Evolutionary conservation across 2,113 vertebrate genomes (phyloP).

Genomic region (Megalops atlanticus): DNA sequence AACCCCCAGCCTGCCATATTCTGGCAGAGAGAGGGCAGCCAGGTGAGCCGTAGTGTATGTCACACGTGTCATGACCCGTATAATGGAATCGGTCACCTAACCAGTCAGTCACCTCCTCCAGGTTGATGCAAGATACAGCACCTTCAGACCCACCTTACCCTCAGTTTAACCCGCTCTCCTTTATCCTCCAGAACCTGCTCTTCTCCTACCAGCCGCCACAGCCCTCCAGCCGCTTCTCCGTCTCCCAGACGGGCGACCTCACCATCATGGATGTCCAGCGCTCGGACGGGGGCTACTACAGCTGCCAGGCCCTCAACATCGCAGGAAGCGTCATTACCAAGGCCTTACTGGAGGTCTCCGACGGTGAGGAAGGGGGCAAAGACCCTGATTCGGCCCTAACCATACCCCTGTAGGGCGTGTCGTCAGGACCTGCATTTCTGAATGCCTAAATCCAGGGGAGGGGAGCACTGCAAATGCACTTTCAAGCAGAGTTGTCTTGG

Average conservation of each 20-base stretch:
- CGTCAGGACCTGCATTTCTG: no score
- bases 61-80: no score
- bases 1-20: slow-evolving; percentile 95
- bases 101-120: no score
- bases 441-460: no score
- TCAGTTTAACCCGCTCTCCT: neutral
- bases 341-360: slow-evolving; percentile 92
- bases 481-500: no score
- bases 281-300: slow-evolving; percentile 93
- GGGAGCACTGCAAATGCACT: no score
- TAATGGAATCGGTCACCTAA: no score
- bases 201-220: slow-evolving; percentile 94
- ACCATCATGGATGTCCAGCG: slow-evolving; percentile 87
- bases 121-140: neutral
- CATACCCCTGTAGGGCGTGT: no score
- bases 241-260: slow-evolving; percentile 92
- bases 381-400: neutral
- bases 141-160: neutral
- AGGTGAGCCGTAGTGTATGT: slow-evolving; percentile 76
- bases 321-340: slow-evolving; percentile 94
- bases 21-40: slow-evolving; percentile 92
- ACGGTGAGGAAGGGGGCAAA: slow-evolving; percentile 85
- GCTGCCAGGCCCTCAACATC: slow-evolving; percentile 96
- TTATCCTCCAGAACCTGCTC: slow-evolving; percentile 79
- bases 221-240: slow-evolving; percentile 89